These are phyloP conservation scores for Vanessa tameamea DNA, from an alignment of 1,140 invertebrate genomes.

Conservation along the genomic window DNA sequence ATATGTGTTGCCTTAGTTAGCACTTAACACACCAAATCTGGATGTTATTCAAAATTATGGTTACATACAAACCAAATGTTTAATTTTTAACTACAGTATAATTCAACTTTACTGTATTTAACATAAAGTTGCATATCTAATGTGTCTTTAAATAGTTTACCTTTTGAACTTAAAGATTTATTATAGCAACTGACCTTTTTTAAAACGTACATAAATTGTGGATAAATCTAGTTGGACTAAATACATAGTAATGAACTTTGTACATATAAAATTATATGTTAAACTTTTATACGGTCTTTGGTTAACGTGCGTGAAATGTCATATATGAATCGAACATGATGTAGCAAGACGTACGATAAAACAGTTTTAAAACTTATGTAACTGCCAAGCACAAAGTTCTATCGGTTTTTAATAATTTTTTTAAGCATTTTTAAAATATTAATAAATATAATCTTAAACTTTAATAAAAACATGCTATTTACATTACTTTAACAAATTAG, in stretches of 20 bases:
- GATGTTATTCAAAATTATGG: too few species aligned
- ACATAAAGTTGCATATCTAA: slow-evolving; percentile 6
- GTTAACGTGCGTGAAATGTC: slow-evolving; percentile 4
- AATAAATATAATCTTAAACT: too few species aligned
- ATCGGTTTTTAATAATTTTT: too few species aligned
- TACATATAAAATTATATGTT: not conserved
- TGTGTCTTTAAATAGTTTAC: not conserved
- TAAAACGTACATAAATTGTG: slow-evolving; percentile 21
- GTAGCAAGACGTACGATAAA: not conserved
- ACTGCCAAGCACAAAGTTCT: too few species aligned
- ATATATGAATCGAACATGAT: not conserved
- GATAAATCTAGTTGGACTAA: slow-evolving; percentile 17
- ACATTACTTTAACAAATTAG: too few species aligned
- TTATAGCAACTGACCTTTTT: slow-evolving; percentile 18
- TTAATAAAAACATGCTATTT: too few species aligned
- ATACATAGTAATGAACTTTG: slow-evolving; percentile 17
- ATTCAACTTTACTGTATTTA: not conserved
- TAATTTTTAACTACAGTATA: too few species aligned
- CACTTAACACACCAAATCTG: too few species aligned
- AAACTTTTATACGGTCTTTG: slow-evolving; percentile 4
- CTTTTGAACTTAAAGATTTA: slow-evolving; percentile 27
- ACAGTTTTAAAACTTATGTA: too few species aligned
- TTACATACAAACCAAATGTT: too few species aligned
- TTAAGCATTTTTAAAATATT: too few species aligned
- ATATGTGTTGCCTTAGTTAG: too few species aligned